phyloP scores from a whole-genome alignment of 2,888 invertebrate species.

The Coelopa pilipes region DNA sequence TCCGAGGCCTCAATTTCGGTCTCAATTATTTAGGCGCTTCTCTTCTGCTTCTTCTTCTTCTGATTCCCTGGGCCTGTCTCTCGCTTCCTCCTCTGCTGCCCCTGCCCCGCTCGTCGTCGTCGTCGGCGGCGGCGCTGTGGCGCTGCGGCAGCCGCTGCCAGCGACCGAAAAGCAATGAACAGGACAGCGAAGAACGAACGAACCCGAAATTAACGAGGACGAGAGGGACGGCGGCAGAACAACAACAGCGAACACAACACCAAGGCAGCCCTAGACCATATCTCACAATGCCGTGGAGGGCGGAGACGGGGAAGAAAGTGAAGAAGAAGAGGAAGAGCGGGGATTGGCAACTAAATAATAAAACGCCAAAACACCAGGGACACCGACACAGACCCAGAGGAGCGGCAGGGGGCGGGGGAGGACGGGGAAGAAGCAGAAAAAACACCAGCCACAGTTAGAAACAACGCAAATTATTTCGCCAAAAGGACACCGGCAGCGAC shows the following conservation, averaged over 20 bases:
- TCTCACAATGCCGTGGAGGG: conserved; percentile 9
- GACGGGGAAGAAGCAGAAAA: neutral
- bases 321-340: neutral
- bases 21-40: conserved; percentile 54
- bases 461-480: too few species aligned
- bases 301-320: too few species aligned
- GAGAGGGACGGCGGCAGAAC: conserved; percentile 30
- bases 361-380: conserved; percentile 10
- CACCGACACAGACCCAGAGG: neutral
- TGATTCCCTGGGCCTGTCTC: too few species aligned
- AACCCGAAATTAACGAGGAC: conserved; percentile 38
- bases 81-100: too few species aligned
- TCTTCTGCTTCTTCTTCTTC: neutral
- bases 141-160: conserved; percentile 34
- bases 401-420: neutral
- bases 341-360: conserved; percentile 56
- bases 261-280: conserved; percentile 9
- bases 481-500: too few species aligned
- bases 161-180: conserved; percentile 38
- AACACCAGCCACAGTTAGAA: neutral
- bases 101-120: too few species aligned
- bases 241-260: conserved; percentile 26
- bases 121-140: neutral
- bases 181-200: conserved; percentile 42
- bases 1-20: conserved; percentile 55